Percentiles rank a stretch among this genome's conserved stretches.
Conservation (phyloP, 2,113 vertebrate species). For the Indicator maculatus region DNA sequence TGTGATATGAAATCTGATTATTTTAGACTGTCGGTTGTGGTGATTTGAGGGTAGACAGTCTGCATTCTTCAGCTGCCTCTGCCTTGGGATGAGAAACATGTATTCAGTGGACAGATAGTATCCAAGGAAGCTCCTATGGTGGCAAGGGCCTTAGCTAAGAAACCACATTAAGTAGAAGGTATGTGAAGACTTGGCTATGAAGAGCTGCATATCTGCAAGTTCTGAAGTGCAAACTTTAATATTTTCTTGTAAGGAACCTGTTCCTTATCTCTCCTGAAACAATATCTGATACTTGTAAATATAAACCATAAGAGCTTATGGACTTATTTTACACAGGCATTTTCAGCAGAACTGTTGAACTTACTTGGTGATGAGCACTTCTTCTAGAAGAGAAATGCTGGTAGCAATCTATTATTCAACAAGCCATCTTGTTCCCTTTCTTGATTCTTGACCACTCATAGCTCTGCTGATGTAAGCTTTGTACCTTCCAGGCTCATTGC, state of each 20-base stretch:
- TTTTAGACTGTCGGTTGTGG: not conserved
- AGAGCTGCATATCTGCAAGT: not conserved
- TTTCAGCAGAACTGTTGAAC: not conserved
- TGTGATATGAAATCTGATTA: not conserved
- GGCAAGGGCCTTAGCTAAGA: not conserved
- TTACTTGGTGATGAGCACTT: not conserved
- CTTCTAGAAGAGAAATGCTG: not conserved
- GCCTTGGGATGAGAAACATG: not conserved
- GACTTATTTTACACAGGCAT: not conserved
- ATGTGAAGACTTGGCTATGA: not conserved
- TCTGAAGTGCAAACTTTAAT: not conserved
- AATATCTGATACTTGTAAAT: not conserved
- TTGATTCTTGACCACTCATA: not conserved
- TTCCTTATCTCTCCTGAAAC: not conserved
- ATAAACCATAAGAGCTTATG: not conserved
- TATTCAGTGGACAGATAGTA: not conserved
- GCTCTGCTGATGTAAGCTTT: not conserved
- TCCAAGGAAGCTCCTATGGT: not conserved
- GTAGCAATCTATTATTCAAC: not conserved
- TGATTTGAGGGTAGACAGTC: not conserved
- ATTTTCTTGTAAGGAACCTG: not conserved
- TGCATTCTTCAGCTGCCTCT: not conserved
- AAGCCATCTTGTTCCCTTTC: not conserved
- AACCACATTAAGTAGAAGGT: not conserved
- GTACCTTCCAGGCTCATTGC: not conserved